These are phyloP conservation scores for Suricata suricatta DNA, from an alignment of 2,113 vertebrate genomes.

Conservation along the genomic window DNA sequence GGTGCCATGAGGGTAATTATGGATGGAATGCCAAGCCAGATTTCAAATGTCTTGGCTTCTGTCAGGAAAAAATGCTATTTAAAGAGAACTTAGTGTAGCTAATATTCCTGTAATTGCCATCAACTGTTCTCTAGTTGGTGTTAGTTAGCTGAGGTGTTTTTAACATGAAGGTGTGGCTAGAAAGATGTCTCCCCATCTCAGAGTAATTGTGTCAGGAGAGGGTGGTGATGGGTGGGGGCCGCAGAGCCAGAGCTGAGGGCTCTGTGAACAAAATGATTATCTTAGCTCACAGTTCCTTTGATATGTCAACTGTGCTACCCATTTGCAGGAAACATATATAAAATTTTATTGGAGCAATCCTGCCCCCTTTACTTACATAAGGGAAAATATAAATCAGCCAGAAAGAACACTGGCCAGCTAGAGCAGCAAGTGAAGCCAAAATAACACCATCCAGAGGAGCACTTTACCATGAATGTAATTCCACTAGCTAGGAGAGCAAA, in stretches of 20 bases:
- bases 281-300: not conserved
- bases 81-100: constrained; percentile 42
- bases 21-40: constrained; percentile 18
- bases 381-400: constrained; percentile 57
- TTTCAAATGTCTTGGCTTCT: constrained; percentile 52
- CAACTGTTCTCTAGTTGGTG: constrained; percentile 45
- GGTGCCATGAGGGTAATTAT: constrained; percentile 20
- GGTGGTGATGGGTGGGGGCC: not conserved
- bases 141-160: not conserved
- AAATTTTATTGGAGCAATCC: constrained; percentile 44
- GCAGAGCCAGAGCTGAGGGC: not conserved
- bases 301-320: constrained; percentile 36
- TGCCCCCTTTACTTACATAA: constrained; percentile 35
- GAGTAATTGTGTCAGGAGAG: not conserved
- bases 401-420: constrained; percentile 36
- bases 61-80: constrained; percentile 41
- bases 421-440: constrained; percentile 5
- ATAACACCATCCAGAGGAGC: not conserved
- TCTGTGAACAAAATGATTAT: not conserved
- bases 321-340: constrained; percentile 51
- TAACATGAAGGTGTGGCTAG: constrained; percentile 7
- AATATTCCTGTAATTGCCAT: constrained; percentile 56
- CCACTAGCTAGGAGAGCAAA: not conserved
- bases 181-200: not conserved
- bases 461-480: not conserved